phyloP scores from a whole-genome alignment of 2,888 invertebrate genomes.

The Eremobia ochroleuca region DNA sequence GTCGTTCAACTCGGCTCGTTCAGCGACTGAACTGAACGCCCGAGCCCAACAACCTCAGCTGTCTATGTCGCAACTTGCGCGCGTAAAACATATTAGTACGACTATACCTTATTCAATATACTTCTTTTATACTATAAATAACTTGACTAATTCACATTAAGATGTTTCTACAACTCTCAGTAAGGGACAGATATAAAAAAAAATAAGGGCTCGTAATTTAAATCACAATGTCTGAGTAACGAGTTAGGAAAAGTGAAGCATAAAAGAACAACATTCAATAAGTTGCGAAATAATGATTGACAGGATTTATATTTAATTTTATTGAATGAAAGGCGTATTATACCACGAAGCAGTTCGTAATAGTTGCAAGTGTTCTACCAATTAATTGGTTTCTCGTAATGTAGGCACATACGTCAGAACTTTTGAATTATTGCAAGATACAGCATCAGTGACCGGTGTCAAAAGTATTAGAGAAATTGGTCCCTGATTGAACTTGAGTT shows the following conservation, averaged over 20 bases:
- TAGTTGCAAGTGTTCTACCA: not conserved
- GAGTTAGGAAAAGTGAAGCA: not conserved
- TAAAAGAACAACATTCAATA: too few species aligned
- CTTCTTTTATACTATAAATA: not conserved
- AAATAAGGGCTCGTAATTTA: not conserved
- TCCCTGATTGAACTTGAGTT: conserved; percentile 69
- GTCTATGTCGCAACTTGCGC: conserved; percentile 51
- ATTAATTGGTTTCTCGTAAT: not conserved
- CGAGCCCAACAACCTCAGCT: conserved; percentile 67
- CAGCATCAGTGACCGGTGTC: conserved; percentile 4
- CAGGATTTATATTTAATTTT: not conserved
- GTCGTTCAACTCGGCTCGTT: conserved; percentile 78
- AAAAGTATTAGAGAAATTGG: conserved; percentile 55
- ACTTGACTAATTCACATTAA: not conserved
- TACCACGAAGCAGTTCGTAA: not conserved
- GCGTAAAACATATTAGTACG: conserved; percentile 9
- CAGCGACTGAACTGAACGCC: conserved; percentile 67
- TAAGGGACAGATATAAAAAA: not conserved
- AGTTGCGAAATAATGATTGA: not conserved
- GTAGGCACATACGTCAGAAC: too few species aligned
- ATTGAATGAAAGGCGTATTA: not conserved
- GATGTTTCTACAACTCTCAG: not conserved
- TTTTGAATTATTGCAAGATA: not conserved
- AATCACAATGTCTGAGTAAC: conserved; percentile 3
- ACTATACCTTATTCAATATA: not conserved